A percentile compares a stretch with the other conserved stretches of the same genome.
Conservation (phyloP, 2,888 invertebrate species). For the Drosophila macrothrix region DNA sequence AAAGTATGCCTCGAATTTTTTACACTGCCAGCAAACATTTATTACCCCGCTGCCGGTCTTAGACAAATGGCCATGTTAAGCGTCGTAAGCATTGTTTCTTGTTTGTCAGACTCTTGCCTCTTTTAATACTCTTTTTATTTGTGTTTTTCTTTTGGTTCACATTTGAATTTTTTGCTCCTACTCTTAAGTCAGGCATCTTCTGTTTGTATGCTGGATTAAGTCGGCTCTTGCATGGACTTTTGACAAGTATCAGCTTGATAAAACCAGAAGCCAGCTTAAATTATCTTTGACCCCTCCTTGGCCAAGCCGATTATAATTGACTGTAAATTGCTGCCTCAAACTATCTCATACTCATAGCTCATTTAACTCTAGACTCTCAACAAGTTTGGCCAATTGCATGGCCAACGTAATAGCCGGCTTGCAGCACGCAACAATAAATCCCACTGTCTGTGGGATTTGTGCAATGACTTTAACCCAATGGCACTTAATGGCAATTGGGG, state of each 20-base stretch:
- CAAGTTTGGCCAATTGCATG: constrained; percentile 26
- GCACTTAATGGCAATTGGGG: constrained; percentile 3
- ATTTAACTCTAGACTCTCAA: constrained; percentile 12
- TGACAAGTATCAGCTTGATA: background rate
- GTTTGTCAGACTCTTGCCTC: constrained; percentile 26
- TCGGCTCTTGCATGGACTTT: background rate
- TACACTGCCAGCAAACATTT: constrained; percentile 56
- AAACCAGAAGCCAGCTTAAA: background rate
- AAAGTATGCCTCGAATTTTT: constrained; percentile 62
- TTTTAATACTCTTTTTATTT: constrained; percentile 5
- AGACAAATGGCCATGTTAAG: constrained; percentile 68
- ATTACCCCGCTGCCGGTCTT: constrained; percentile 37
- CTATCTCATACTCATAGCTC: constrained; percentile 5
- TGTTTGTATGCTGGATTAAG: background rate
- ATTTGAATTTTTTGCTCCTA: background rate
- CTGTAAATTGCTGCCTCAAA: constrained; percentile 17
- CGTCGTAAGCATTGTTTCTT: constrained; percentile 47
- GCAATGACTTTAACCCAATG: constrained; percentile 36
- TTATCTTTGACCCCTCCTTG: background rate
- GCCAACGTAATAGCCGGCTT: constrained; percentile 19
- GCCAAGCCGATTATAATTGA: background rate
- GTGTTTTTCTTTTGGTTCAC: background rate
- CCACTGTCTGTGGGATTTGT: constrained; percentile 35
- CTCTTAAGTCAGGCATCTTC: background rate
- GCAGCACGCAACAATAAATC: constrained; percentile 45